Percentiles rank a stretch among this genome's conserved stretches.
These are phyloP conservation scores for Clamator glandarius DNA, from an alignment of 2,797 vertebrate species.

Conservation along the genomic window DNA sequence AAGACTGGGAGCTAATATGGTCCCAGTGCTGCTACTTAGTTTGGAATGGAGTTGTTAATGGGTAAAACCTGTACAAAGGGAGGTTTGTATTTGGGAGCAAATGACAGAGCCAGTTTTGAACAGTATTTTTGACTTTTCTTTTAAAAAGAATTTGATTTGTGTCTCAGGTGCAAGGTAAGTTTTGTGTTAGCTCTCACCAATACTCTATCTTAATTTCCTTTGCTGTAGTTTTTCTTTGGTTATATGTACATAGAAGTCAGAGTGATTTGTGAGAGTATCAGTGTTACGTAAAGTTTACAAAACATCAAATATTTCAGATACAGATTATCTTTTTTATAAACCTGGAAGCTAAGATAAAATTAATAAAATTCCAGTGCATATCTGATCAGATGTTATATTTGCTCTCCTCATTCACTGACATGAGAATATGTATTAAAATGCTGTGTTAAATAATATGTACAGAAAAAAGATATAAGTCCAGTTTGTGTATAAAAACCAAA, in stretches of 20 bases:
- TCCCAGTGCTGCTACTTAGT: background rate
- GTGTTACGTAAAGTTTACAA: background rate
- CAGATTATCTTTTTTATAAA: background rate
- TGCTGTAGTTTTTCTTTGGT: background rate
- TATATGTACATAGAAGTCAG: background rate
- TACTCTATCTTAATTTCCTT: background rate
- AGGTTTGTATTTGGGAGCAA: background rate
- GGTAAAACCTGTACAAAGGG: background rate
- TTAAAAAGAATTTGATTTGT: background rate
- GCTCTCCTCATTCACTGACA: background rate
- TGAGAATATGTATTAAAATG: background rate
- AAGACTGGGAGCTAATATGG: background rate
- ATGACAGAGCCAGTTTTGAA: background rate
- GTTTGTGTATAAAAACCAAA: background rate
- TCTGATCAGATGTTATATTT: conserved; percentile 4
- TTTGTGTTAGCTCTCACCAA: background rate
- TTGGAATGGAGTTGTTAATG: background rate
- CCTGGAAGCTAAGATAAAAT: background rate
- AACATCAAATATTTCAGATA: background rate
- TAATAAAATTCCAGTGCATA: background rate
- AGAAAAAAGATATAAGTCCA: background rate
- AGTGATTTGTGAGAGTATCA: background rate
- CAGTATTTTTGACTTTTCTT: background rate
- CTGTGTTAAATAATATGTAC: background rate
- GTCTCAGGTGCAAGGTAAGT: background rate